Evolutionary conservation across 1,140 invertebrate species (phyloP), one percentile per base, ranked within the genome.

Genomic region (Brachionus sp.): DNA sequence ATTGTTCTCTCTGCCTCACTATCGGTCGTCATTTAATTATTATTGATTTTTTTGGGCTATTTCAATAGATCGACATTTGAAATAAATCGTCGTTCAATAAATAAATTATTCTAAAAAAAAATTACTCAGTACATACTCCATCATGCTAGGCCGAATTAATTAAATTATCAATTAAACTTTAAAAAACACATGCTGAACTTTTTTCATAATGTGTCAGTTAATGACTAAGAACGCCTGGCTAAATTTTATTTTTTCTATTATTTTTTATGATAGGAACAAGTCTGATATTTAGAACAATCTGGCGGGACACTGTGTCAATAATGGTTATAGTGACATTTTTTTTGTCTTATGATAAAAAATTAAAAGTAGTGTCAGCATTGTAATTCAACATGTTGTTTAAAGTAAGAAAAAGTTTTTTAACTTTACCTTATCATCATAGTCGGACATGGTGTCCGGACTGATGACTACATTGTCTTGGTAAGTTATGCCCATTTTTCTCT

Each of bases 401-500:
- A 29, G 29, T 29, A 29, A 29, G 29, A 29, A 3, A 1, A 29
- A 29, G 29, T 29, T 29, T 29, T n/a, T n/a, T n/a, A n/a, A 29
- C 12, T 23, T 75, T 75, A 80, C 77, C n/a, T 37, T 80, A 53
- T 80, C 37, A 2, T 80, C 19, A 37, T 80, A 80, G 23, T 64
- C 25, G 10, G 35, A n/a, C 50, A 80, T 62, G 4, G 33, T 16
- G 19, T 10, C 25, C 35, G 50, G 77, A 62, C 53, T 64, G 9
- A 80, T 80, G n/a, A 39, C 46, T 9, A 80, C 62, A 80, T 44
- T 80, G 50, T 80, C 77, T 35, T 57, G 50, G 19, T 80, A 80
- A 9, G 77, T 80, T 10, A 80, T 80, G 13, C 77, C 77, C 77
- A 80, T 80, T 23, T 39, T 2, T 66, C 25, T 57, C 13, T 80